Evolutionary conservation across 1,140 invertebrate species (phyloP), one percentile per base, ranked within the genome.

Genomic region (Drosophila orosa): DNA sequence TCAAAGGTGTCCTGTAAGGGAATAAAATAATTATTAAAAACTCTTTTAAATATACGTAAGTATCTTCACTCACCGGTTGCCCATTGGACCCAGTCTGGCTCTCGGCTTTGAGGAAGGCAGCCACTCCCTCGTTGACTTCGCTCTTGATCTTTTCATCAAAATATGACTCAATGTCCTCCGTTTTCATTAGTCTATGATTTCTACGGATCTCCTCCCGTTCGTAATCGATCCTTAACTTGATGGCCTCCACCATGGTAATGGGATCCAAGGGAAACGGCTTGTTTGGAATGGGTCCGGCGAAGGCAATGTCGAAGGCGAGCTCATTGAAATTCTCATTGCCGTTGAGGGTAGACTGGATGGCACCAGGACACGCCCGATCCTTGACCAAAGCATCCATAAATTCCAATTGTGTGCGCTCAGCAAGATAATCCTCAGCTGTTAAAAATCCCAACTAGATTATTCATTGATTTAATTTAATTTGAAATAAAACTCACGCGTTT

Each of bases 221-320:
- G 1, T 69, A 42, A 13, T 90, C 90, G 24, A 91, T 83, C 3
- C 90, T 66, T n/a, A 87, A 2, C 9, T 78, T 62, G 4, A 91
- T 57, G 0, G 90, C 90, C 27, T 91, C 90, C 24, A 91, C n/a
- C 54, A 91, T 52, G 8, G 65, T 75, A 0, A 91, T 87, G 19
- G 90, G 90, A 67, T 90, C 90, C 6, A 90, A 48, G 2, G 80
- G 78, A 6, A 42, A n/a, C 0, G 79, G 75, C 8, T 82, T 65
- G 2, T n/a, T 3, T 0, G 90, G 82, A 52, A 84, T 5, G 1
- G 29, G 2, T n/a, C 66, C 77, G 0, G 59, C 54, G 35, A 79
- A 84, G 12, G 80, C 62, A 7, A 90, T 86, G 12, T 79, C 62
- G 27, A 73, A 71, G 10, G 90, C 71, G 8, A 72, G 42, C 1